Percentiles rank a stretch among this genome's conserved stretches.
Conservation (phyloP, 2,888 invertebrate species). For the Hedychridium roseum region DNA sequence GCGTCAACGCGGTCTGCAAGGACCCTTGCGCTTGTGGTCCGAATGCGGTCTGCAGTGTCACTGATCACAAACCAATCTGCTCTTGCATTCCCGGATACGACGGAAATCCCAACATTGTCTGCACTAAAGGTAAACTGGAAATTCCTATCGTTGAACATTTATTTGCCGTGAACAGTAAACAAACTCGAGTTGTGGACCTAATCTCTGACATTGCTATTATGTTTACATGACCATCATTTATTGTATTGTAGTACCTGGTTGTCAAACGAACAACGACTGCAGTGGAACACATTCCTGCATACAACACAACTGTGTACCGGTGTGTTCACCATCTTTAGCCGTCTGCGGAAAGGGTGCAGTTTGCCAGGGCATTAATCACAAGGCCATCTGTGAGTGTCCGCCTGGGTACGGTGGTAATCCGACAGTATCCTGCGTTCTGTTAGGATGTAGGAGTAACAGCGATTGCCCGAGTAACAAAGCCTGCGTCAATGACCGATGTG, state of each 20-base stretch:
- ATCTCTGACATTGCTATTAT: not conserved
- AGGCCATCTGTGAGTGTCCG: slow-evolving; percentile 84
- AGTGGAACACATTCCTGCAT: slow-evolving; percentile 84
- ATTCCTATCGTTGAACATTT: too few species aligned
- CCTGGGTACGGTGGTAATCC: slow-evolving; percentile 86
- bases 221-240: not conserved
- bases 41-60: slow-evolving; percentile 84
- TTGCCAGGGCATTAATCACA: slow-evolving; percentile 82
- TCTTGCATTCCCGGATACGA: slow-evolving; percentile 84
- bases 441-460: slow-evolving; percentile 80
- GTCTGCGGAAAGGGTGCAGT: slow-evolving; percentile 81
- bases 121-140: slow-evolving; percentile 71
- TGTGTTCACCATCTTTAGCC: slow-evolving; percentile 72
- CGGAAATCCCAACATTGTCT: slow-evolving; percentile 85
- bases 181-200: not conserved
- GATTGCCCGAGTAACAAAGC: slow-evolving; percentile 85
- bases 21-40: slow-evolving; percentile 88
- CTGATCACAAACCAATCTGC: slow-evolving; percentile 87
- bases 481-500: slow-evolving; percentile 83
- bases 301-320: slow-evolving; percentile 83
- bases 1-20: slow-evolving; percentile 80
- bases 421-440: slow-evolving; percentile 76
- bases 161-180: not conserved
- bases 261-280: slow-evolving; percentile 79
- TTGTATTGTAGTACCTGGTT: slow-evolving; percentile 68